These are phyloP conservation scores for Eupithecia tripunctaria DNA, from an alignment of 2,888 invertebrate species.

Conservation along the genomic window DNA sequence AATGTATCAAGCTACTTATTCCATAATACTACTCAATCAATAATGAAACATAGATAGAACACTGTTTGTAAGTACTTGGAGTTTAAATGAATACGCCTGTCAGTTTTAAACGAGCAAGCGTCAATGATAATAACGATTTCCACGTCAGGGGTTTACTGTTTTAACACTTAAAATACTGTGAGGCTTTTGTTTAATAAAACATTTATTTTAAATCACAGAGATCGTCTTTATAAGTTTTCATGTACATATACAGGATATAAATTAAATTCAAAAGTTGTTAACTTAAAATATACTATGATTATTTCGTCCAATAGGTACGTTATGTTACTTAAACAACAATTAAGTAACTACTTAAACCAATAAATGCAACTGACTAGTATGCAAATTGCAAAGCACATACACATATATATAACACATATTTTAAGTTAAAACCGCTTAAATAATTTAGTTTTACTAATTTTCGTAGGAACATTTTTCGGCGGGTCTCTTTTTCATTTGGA, in stretches of 20 bases:
- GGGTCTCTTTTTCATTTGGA: slow-evolving; percentile 1
- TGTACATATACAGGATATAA: not conserved
- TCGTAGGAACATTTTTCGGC: slow-evolving; percentile 26
- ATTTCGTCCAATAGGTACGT: slow-evolving; percentile 20
- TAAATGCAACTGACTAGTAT: slow-evolving; percentile 29
- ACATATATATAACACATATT: slow-evolving; percentile 6
- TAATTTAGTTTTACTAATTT: slow-evolving; percentile 17
- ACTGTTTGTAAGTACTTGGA: too few species aligned
- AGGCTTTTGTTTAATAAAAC: slow-evolving; percentile 32
- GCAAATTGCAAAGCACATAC: slow-evolving; percentile 12
- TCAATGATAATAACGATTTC: not conserved
- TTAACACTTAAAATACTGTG: too few species aligned
- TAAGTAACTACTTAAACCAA: slow-evolving; percentile 2
- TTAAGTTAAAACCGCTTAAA: slow-evolving; percentile 5
- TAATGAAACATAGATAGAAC: too few species aligned
- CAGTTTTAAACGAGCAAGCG: not conserved
- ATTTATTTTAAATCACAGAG: slow-evolving; percentile 69
- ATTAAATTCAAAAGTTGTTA: not conserved
- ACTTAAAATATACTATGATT: not conserved
- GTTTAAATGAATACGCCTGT: not conserved
- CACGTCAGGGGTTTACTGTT: not conserved
- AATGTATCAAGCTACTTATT: too few species aligned
- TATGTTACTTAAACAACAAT: not conserved
- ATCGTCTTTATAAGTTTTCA: slow-evolving; percentile 42
- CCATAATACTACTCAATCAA: too few species aligned